A percentile compares a stretch with the other conserved stretches of the same genome.
Conservation (phyloP, 1,140 invertebrate genomes). For the Agrilus planipennis region DNA sequence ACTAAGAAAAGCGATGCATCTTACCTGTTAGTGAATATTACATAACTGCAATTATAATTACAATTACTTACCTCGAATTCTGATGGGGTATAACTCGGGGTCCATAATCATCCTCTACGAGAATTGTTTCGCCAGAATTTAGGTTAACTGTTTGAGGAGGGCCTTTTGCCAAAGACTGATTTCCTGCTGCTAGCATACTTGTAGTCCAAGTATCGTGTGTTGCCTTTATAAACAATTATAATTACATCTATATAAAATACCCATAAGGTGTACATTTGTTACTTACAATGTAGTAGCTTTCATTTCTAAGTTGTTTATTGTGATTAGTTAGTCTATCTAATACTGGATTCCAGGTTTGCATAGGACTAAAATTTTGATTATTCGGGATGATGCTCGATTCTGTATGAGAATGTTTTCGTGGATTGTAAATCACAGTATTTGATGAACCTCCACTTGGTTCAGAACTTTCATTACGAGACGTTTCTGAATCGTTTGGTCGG, state of each 20-base stretch:
- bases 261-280: background rate
- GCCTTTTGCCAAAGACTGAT: conserved; percentile 25
- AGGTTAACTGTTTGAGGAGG: conserved; percentile 40
- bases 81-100: conserved; percentile 31
- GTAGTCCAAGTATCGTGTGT: conserved; percentile 45
- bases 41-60: conserved; percentile 1
- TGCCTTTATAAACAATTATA: conserved; percentile 30
- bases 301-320: conserved; percentile 50
- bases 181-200: conserved; percentile 34
- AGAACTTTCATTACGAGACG: conserved; percentile 31
- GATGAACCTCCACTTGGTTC: conserved; percentile 46
- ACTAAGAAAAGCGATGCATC: too few relatives aligned
- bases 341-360: conserved; percentile 57
- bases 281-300: conserved; percentile 74
- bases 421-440: conserved; percentile 50
- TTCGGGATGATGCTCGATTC: background rate
- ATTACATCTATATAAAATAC: background rate
- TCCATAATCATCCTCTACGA: conserved; percentile 61
- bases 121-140: conserved; percentile 42
- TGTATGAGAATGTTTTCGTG: conserved; percentile 29
- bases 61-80: conserved; percentile 21
- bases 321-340: conserved; percentile 69
- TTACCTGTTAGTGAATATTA: too few relatives aligned
- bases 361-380: conserved; percentile 19
- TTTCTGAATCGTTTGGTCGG: conserved; percentile 14